Evolutionary conservation across 1,140 invertebrate genomes (phyloP), one percentile per base, ranked within the genome.

Genomic region (Luehdorfia chinensis): DNA sequence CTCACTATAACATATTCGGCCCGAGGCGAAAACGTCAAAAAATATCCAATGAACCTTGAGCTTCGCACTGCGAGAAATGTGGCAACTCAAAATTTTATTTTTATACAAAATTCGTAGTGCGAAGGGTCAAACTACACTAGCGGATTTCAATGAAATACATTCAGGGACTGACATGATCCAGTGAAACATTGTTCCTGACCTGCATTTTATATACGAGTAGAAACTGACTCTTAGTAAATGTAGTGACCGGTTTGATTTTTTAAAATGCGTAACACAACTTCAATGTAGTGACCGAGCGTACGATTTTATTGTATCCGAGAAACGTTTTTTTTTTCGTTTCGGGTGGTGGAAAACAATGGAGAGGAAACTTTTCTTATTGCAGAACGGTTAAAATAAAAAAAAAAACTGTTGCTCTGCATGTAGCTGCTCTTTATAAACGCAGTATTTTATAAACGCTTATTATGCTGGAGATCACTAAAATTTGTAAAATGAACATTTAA

Each of bases 141-240:
- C 23, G 46, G 32, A 33, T 5, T 33, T 25, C 27, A 15, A 28
- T 39, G 47, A 47, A 59, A 59, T 50, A 62, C 48, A 57, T 54
- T 62, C 59, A 43, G 33, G 31, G 44, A 32, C 41, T 63, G 52
- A 63, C 60, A 56, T 36, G 50, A 63, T 43, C 48, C 46, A 43
- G 23, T 53, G 49, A 52, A 55, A 59, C 59, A 59, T 55, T 53
- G 55, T 53, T 55, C 52, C 60, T 55, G 60, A 63, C 60, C 56
- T 63, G 60, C 55, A 63, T 63, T 63, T 56, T 59, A 55, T 59
- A 63, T 59, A 46, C 28, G 9, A 23, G 15, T n/a, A 16, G n/a
- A 13, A 25, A 13, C 21, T n/a, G n/a, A n/a, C n/a, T n/a, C n/a
- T n/a, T n/a, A n/a, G n/a, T n/a, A n/a, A n/a, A n/a, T 30, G 14